phyloP scores from a whole-genome alignment of 2,888 invertebrate genomes.

The Julus scanicus region DNA sequence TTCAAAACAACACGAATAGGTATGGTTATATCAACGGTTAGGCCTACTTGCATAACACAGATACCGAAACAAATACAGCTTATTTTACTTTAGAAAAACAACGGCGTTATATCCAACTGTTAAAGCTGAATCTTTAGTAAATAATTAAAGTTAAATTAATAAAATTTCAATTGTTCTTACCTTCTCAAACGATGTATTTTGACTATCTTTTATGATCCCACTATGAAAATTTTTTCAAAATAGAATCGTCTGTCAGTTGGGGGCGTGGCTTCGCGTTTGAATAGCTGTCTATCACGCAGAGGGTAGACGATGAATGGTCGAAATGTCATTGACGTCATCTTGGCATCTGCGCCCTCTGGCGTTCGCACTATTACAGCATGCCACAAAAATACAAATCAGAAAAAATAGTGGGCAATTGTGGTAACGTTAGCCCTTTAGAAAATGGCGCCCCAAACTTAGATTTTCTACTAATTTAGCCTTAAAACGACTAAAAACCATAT shows the following conservation, averaged over 20 bases:
- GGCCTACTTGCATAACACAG: background rate
- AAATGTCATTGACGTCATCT: background rate
- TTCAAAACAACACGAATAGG: background rate
- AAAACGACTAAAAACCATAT: too few relatives aligned
- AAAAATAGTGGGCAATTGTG: too few relatives aligned
- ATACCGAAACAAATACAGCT: background rate
- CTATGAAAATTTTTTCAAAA: background rate
- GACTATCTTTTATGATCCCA: background rate
- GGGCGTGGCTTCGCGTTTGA: background rate
- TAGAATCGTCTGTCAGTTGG: conserved; percentile 42
- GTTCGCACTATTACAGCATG: background rate
- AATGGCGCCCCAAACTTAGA: too few relatives aligned
- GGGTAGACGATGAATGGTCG: background rate
- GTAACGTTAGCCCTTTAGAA: too few relatives aligned
- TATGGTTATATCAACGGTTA: background rate
- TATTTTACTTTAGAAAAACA: background rate
- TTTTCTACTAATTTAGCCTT: too few relatives aligned
- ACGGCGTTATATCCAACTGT: background rate
- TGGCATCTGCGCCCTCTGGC: background rate
- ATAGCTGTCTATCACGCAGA: background rate
- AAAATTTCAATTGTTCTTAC: background rate
- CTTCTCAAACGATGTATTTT: background rate
- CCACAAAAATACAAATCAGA: background rate
- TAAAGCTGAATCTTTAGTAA: background rate
- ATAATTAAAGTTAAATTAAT: background rate